These are phyloP conservation scores for Orgyia antiqua DNA, from an alignment of 2,888 invertebrate species.

Conservation along the genomic window DNA sequence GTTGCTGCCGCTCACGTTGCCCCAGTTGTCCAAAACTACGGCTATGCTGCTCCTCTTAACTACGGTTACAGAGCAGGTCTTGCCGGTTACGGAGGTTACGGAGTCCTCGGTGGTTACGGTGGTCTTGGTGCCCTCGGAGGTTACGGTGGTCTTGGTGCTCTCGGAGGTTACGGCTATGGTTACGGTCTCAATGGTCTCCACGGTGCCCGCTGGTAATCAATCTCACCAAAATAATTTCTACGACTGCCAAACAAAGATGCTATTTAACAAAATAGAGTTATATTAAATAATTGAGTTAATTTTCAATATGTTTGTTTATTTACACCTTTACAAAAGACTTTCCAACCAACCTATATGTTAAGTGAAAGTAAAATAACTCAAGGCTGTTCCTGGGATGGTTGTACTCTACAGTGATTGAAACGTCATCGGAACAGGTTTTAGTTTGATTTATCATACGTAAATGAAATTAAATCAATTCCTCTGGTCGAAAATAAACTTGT, in stretches of 20 bases:
- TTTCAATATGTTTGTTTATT: not conserved
- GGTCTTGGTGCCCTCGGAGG: not conserved
- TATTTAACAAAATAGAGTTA: constrained; percentile 17
- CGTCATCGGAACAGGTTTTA: too few relatives aligned
- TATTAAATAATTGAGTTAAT: constrained; percentile 8
- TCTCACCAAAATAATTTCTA: constrained; percentile 18
- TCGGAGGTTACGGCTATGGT: constrained; percentile 10
- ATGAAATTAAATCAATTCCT: too few relatives aligned
- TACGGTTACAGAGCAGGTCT: constrained; percentile 23
- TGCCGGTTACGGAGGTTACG: not conserved
- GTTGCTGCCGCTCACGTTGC: constrained; percentile 24
- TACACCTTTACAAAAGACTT: too few relatives aligned
- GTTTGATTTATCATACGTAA: too few relatives aligned
- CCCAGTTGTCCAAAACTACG: constrained; percentile 10
- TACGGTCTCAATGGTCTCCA: constrained; percentile 20
- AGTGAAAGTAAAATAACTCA: too few relatives aligned
- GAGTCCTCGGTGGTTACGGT: not conserved
- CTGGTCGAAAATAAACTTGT: too few relatives aligned
- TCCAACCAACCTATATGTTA: too few relatives aligned
- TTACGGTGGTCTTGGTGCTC: not conserved
- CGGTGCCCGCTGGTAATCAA: not conserved
- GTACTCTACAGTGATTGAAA: too few relatives aligned
- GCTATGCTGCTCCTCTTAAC: constrained; percentile 21
- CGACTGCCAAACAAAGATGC: constrained; percentile 31
- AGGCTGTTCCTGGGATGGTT: too few relatives aligned